A percentile compares a stretch with the other conserved stretches of the same genome.
phyloP scores from a whole-genome alignment of 2,888 invertebrate genomes.

The Plebejus melissa region DNA sequence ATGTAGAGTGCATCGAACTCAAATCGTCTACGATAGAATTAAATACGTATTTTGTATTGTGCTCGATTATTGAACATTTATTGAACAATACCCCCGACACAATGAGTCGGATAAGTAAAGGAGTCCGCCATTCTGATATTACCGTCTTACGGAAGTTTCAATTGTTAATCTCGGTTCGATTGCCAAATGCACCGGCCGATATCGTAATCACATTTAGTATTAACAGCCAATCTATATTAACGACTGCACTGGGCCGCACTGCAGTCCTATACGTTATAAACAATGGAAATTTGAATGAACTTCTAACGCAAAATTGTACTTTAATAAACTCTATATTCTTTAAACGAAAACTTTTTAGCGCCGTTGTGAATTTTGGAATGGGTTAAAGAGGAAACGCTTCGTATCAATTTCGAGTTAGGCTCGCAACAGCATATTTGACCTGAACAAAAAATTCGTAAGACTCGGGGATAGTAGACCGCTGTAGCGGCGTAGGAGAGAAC shows the following conservation, averaged over 20 bases:
- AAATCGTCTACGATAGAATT: background rate
- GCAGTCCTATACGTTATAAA: conserved; percentile 46
- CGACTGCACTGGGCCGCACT: background rate
- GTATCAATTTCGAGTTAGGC: too few species aligned
- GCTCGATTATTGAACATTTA: conserved; percentile 27
- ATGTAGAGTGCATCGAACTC: background rate
- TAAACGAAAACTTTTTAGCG: too few species aligned
- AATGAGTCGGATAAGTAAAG: conserved; percentile 37
- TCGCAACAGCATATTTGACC: too few species aligned
- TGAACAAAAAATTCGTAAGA: too few species aligned
- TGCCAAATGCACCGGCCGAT: conserved; percentile 59
- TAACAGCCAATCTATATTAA: conserved; percentile 30
- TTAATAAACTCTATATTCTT: too few species aligned
- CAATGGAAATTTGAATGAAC: conserved; percentile 44
- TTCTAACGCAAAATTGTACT: too few species aligned
- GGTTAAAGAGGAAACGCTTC: too few species aligned
- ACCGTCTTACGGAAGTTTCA: conserved; percentile 58
- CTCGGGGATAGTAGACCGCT: too few species aligned
- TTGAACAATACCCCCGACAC: conserved; percentile 34
- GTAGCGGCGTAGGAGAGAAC: too few species aligned
- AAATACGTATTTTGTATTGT: conserved; percentile 7
- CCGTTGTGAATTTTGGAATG: too few species aligned
- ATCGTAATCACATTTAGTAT: conserved; percentile 52
- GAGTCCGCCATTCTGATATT: conserved; percentile 46
- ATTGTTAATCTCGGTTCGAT: conserved; percentile 72